Percentiles rank a stretch among this genome's conserved stretches.
Evolutionary conservation across 2,113 vertebrate genomes (phyloP).

Genomic region (Pangasianodon hypophthalmus): DNA sequence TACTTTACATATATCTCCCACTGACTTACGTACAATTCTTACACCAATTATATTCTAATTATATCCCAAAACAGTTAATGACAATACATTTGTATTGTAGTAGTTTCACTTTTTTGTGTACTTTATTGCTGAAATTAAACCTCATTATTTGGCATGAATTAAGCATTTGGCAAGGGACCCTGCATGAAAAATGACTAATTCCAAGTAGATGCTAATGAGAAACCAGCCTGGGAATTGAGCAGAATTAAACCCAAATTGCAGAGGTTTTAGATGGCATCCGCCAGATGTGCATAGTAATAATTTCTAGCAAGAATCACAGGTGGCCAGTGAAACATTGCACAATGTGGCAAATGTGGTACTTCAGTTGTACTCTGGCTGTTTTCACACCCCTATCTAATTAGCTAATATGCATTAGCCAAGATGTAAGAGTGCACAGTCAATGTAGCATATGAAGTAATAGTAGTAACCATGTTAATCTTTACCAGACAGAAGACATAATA

Average conservation of each 20-base stretch:
- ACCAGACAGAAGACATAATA: background rate
- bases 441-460: background rate
- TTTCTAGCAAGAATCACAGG: background rate
- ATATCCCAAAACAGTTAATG: background rate
- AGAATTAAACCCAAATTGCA: background rate
- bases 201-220: conserved; percentile 7
- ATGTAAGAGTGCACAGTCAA: background rate
- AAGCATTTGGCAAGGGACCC: background rate
- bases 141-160: background rate
- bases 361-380: background rate
- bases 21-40: background rate
- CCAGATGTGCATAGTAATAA: conserved; percentile 2
- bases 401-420: background rate
- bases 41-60: background rate
- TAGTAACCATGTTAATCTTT: background rate
- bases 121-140: background rate
- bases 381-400: background rate
- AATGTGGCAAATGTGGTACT: background rate
- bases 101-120: background rate
- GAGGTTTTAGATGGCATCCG: background rate
- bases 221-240: background rate
- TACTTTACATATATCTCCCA: background rate
- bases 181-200: conserved; percentile 12
- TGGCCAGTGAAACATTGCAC: background rate
- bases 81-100: background rate